Conservation (phyloP, 2,888 invertebrate genomes). For the Eulithis testata region DNA sequence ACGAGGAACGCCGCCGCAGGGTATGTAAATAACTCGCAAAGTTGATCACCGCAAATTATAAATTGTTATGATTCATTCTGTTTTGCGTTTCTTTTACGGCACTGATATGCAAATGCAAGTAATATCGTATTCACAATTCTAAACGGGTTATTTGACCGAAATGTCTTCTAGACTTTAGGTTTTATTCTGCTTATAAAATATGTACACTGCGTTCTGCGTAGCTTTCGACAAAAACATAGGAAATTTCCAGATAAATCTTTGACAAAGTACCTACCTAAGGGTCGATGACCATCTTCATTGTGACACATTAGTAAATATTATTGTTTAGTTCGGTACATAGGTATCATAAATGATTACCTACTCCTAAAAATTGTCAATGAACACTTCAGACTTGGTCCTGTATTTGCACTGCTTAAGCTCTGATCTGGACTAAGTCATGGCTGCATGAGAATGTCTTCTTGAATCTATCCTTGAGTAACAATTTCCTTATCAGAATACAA, state of each 20-base stretch:
- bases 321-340: neutral
- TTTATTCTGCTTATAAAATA: neutral
- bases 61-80: constrained; percentile 50
- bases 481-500: too few species aligned
- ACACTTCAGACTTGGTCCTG: too few species aligned
- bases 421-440: too few species aligned
- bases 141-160: constrained; percentile 46
- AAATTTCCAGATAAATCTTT: constrained; percentile 45
- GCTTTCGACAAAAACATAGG: constrained; percentile 18
- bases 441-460: too few species aligned
- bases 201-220: neutral
- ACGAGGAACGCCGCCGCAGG: constrained; percentile 79
- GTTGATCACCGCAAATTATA: neutral
- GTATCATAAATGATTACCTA: too few species aligned
- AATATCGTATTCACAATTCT: constrained; percentile 8
- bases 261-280: constrained; percentile 16
- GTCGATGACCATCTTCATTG: constrained; percentile 11
- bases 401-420: too few species aligned
- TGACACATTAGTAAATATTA: neutral
- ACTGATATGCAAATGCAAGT: constrained; percentile 32
- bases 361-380: neutral
- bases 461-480: too few species aligned
- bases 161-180: neutral
- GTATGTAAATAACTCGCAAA: constrained; percentile 53
- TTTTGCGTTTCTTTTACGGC: constrained; percentile 48